Base-by-base conservation (phyloP, 2,113 vertebrate genomes). In the Theristicus caerulescens region DNA sequence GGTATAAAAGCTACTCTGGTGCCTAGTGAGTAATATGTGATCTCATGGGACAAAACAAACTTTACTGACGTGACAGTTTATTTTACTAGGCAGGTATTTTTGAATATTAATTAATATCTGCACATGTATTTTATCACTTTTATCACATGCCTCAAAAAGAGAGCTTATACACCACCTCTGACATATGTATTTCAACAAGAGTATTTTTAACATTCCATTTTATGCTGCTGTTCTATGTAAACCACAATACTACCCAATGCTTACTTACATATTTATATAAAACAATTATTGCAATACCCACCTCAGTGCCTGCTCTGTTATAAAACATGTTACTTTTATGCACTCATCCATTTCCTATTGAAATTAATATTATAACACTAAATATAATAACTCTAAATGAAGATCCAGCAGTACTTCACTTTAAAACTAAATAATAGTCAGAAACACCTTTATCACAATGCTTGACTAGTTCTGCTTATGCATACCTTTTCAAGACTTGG, bases 401-500 rank as follows among this genome's bases (percentile, higher is more conserved):
- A 94, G 59, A 81, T 58, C 27, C 10, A 65, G 25, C 19, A 62
- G 21, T 58, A 49, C 32, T 42, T 74, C 18, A 42, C 21, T 90
- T 86, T 40, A 58, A 69, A 91, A 65, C 8, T 31, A 78, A 51
- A 12, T 74, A 86, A 46, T 17, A 89, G 62, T 72, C 32, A 81
- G 47, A 84, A 88, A 59, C 36, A 65, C 2, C 2, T 0, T 69
- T 57, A 38, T n/a, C 17, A 64, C 38, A 52, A 87, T 27, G 36
- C 36, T 71, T 95, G 26, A 76, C 38, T 81, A 86, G 51, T 71
- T 73, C 76, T 90, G 36, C 80, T 44, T 85, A 96, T 52, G 65
- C 69, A 86, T 97, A 99, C 99, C 98, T 98, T 98, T 87, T 98
- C 97, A 57, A 99, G 98, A 82, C 94, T 66, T 96, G 98, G 96